Conservation (phyloP, 2,113 vertebrate genomes). For the Centropus unirufus region DNA sequence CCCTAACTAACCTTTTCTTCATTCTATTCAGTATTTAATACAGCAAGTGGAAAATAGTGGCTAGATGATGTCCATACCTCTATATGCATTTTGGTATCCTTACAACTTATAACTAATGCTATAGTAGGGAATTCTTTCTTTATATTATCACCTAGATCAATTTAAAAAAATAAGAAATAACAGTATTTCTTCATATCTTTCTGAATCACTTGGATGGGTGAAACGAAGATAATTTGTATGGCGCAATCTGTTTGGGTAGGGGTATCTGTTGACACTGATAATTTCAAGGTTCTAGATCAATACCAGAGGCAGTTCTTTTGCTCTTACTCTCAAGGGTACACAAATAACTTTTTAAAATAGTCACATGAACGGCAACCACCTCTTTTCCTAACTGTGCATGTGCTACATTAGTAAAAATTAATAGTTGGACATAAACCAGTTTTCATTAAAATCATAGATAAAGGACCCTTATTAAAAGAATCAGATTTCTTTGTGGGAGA, state of each 20-base stretch:
- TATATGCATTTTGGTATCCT: background rate
- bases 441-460: constrained; percentile 2
- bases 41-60: background rate
- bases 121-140: background rate
- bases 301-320: background rate
- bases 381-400: background rate
- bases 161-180: background rate
- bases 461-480: background rate
- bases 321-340: background rate
- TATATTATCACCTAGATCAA: background rate
- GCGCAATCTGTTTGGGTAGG: background rate
- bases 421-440: background rate
- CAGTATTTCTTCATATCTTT: background rate
- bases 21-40: background rate
- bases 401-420: background rate
- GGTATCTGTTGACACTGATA: background rate
- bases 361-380: background rate
- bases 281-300: background rate
- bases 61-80: background rate
- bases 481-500: background rate
- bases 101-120: background rate
- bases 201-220: background rate
- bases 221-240: background rate
- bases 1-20: background rate
- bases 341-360: background rate